These are phyloP conservation scores for Saturnia japonica DNA, from an alignment of 2,888 invertebrate species.

Conservation along the genomic window DNA sequence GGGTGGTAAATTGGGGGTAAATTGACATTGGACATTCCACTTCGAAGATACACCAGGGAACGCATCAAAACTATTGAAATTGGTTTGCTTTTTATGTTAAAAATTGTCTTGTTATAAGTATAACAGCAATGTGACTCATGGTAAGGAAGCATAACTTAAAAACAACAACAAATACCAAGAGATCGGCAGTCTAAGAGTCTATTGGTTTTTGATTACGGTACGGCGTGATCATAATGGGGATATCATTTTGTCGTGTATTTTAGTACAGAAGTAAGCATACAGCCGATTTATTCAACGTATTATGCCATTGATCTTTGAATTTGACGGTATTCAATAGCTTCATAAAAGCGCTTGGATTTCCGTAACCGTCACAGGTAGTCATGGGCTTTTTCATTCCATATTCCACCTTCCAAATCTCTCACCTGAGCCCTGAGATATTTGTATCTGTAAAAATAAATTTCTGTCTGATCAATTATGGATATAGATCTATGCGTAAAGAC, in stretches of 20 bases:
- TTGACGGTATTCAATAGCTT: background rate
- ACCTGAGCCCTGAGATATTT: background rate
- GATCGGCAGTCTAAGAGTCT: too few species aligned
- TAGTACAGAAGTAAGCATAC: too few species aligned
- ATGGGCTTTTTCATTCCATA: background rate
- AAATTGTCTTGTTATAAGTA: too few species aligned
- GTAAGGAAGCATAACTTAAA: too few species aligned
- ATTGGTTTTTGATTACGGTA: background rate
- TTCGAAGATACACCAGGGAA: too few species aligned
- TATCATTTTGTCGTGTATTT: too few species aligned
- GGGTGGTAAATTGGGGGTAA: too few species aligned
- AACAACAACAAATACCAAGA: too few species aligned
- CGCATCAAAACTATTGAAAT: too few species aligned
- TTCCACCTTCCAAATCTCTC: background rate
- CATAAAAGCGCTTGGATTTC: conserved; percentile 4
- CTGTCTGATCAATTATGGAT: background rate
- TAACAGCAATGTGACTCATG: too few species aligned
- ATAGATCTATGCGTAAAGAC: background rate
- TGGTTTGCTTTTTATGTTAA: too few species aligned
- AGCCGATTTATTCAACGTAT: background rate
- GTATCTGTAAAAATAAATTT: background rate
- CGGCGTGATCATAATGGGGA: background rate
- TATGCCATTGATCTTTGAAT: background rate
- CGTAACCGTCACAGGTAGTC: background rate
- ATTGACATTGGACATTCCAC: too few species aligned